phyloP scores from a whole-genome alignment of 2,888 invertebrate species.

The Drosophila borborema region DNA sequence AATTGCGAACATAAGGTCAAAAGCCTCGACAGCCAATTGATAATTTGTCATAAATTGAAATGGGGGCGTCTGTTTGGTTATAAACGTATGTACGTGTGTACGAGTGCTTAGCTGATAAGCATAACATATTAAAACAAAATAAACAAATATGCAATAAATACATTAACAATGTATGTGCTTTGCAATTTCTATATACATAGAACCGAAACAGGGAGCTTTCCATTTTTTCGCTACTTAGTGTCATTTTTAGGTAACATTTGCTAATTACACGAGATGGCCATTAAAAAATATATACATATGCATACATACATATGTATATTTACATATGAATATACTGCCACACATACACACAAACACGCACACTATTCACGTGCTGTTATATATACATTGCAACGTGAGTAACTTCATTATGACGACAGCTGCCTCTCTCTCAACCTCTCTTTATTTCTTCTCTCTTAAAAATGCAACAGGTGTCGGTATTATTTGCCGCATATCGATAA shows the following conservation, averaged over 20 bases:
- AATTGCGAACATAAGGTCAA: constrained; percentile 14
- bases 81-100: background rate
- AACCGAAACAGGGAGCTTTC: constrained; percentile 3
- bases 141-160: constrained; percentile 9
- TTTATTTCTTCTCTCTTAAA: background rate
- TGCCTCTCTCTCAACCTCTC: background rate
- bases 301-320: background rate
- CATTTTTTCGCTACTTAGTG: constrained; percentile 3
- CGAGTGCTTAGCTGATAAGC: constrained; percentile 33
- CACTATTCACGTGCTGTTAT: background rate
- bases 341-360: background rate
- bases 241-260: constrained; percentile 15
- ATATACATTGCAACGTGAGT: background rate
- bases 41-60: constrained; percentile 21
- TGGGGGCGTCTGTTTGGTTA: constrained; percentile 19
- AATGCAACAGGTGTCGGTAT: constrained; percentile 49
- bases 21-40: constrained; percentile 9
- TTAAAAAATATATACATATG: background rate
- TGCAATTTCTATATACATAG: background rate
- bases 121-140: constrained; percentile 32
- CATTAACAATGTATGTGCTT: background rate
- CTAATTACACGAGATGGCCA: constrained; percentile 4
- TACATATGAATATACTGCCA: background rate
- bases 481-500: constrained; percentile 45
- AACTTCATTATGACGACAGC: constrained; percentile 7